Conservation (phyloP, 1,140 invertebrate genomes). For the Lerema accius region DNA sequence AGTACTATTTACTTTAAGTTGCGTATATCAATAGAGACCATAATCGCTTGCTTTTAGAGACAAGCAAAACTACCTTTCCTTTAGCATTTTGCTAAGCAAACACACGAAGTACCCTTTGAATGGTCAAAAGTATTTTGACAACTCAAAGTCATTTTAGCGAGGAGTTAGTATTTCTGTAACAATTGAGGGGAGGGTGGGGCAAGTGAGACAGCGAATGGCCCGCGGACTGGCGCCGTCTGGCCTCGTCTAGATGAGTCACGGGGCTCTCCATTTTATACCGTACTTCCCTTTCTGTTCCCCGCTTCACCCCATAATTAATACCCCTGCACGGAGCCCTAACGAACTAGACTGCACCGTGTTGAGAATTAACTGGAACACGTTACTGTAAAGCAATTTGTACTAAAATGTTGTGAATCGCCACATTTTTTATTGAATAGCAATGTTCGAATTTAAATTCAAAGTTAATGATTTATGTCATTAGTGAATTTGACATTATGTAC, state of each 20-base stretch:
- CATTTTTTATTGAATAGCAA: no score
- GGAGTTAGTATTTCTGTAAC: slow-evolving; percentile 29
- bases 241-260: slow-evolving; percentile 65
- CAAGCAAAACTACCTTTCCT: not conserved
- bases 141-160: slow-evolving; percentile 35
- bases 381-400: slow-evolving; percentile 17
- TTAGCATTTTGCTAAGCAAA: not conserved
- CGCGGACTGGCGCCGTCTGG: slow-evolving; percentile 67
- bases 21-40: no score
- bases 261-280: slow-evolving; percentile 58
- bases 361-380: slow-evolving; percentile 24
- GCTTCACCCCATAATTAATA: slow-evolving; percentile 71
- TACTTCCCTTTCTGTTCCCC: slow-evolving; percentile 61
- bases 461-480: no score
- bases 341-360: slow-evolving; percentile 17
- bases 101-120: slow-evolving; percentile 22
- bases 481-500: no score
- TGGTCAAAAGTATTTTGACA: slow-evolving; percentile 31
- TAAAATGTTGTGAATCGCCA: slow-evolving; percentile 11
- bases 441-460: no score
- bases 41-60: no score
- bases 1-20: no score
- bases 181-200: slow-evolving; percentile 44
- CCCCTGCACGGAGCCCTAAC: slow-evolving; percentile 37
- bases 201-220: slow-evolving; percentile 59